A percentile compares a stretch with the other conserved stretches of the same genome.
Conservation (phyloP, 2,888 invertebrate genomes). For the Oxystoma pomonae region DNA sequence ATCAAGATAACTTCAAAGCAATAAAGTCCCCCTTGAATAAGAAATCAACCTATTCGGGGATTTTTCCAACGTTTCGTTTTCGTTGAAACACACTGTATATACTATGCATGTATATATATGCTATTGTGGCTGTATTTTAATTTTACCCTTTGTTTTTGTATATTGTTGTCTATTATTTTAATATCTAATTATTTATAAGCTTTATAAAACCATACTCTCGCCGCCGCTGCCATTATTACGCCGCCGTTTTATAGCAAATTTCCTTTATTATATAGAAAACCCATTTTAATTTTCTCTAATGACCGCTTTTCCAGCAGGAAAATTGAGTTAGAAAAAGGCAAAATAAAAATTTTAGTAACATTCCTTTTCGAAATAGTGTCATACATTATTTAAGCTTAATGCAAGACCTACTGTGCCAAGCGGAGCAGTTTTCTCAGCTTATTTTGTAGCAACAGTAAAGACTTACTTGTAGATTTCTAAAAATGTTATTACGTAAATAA, state of each 20-base stretch:
- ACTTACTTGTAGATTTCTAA: too few species aligned
- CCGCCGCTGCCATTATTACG: not conserved
- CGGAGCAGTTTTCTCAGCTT: not conserved
- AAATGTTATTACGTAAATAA: too few species aligned
- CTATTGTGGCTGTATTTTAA: too few species aligned
- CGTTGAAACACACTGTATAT: too few species aligned
- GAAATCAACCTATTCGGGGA: too few species aligned
- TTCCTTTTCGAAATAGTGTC: not conserved
- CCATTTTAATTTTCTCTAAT: not conserved
- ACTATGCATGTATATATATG: too few species aligned
- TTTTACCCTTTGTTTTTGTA: too few species aligned
- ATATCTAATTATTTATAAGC: not conserved
- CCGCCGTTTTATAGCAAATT: not conserved
- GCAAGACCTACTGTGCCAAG: not conserved
- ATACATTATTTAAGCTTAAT: not conserved
- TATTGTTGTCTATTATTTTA: too few species aligned
- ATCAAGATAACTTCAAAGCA: too few species aligned
- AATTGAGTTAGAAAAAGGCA: not conserved
- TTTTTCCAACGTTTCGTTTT: too few species aligned
- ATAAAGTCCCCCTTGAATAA: too few species aligned
- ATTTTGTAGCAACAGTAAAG: not conserved
- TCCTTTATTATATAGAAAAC: not conserved
- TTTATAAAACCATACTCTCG: not conserved
- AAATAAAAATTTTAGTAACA: not conserved
- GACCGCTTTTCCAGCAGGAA: not conserved